phyloP scores from a whole-genome alignment of 2,888 invertebrate genomes.

The Orthonychiurus folsomi region DNA sequence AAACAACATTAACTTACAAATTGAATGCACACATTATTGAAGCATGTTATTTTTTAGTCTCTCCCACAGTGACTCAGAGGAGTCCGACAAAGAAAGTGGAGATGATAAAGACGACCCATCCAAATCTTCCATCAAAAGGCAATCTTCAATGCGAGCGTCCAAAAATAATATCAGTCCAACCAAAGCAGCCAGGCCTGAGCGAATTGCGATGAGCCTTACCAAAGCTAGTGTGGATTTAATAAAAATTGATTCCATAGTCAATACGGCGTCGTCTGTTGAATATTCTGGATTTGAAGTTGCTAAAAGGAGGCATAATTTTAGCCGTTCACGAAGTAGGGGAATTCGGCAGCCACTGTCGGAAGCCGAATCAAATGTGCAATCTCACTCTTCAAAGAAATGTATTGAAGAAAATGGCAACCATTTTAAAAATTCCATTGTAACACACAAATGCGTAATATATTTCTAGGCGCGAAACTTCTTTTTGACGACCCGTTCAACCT shows the following conservation, averaged over 20 bases:
- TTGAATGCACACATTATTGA: not conserved
- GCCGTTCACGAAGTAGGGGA: conserved; percentile 1
- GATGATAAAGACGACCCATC: conserved; percentile 12
- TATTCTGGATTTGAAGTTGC: conserved; percentile 8
- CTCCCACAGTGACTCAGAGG: conserved; percentile 36
- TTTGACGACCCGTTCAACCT: conserved; percentile 39
- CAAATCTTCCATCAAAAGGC: conserved; percentile 19
- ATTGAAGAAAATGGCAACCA: not conserved
- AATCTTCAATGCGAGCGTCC: conserved; percentile 16
- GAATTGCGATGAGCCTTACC: conserved; percentile 26
- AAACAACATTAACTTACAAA: no score
- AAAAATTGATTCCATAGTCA: conserved; percentile 11
- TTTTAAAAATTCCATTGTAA: not conserved
- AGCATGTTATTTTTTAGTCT: conserved; percentile 23
- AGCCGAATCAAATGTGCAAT: not conserved
- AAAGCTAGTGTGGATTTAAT: conserved; percentile 32
- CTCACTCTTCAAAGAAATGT: not conserved
- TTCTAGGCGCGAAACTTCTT: conserved; percentile 29
- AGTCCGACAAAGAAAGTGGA: conserved; percentile 19
- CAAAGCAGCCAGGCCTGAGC: conserved; percentile 9
- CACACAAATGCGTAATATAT: not conserved
- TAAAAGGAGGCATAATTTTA: conserved; percentile 14
- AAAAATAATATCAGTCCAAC: conserved; percentile 12
- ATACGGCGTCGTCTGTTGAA: not conserved
- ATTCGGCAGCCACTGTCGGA: not conserved